Conservation (phyloP, 2,888 invertebrate genomes). For the Lochmaea capreae region DNA sequence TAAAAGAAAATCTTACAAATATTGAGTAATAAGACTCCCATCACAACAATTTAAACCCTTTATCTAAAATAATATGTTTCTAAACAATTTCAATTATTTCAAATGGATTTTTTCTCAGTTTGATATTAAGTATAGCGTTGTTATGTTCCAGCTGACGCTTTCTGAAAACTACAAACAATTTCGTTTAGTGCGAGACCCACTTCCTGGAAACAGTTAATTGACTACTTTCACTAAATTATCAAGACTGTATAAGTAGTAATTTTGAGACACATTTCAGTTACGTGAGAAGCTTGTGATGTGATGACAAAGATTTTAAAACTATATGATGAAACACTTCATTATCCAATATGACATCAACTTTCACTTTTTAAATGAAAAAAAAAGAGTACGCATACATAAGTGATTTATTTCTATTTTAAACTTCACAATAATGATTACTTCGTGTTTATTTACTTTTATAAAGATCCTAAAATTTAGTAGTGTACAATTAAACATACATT, state of each 20-base stretch:
- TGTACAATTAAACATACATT: no score
- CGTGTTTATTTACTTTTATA: no score
- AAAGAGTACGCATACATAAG: slow-evolving; percentile 6
- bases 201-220: slow-evolving; percentile 33
- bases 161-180: slow-evolving; percentile 14
- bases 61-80: no score
- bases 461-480: no score
- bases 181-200: slow-evolving; percentile 36
- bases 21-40: no score
- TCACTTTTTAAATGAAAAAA: slow-evolving; percentile 28
- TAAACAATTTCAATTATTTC: no score
- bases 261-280: slow-evolving; percentile 38
- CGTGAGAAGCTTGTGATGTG: slow-evolving; percentile 34
- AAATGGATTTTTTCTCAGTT: no score
- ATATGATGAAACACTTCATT: slow-evolving; percentile 35
- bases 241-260: slow-evolving; percentile 33
- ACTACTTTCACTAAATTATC: slow-evolving; percentile 39
- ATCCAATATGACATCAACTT: slow-evolving; percentile 33
- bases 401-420: slow-evolving; percentile 1
- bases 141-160: slow-evolving; percentile 20
- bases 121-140: no score
- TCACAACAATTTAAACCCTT: no score
- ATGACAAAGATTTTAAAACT: slow-evolving; percentile 27
- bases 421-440: no score
- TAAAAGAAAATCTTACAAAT: no score